Percentiles rank a stretch among this genome's conserved stretches.
Conservation (phyloP, 2,888 invertebrate genomes). For the Morpho deidamia region DNA sequence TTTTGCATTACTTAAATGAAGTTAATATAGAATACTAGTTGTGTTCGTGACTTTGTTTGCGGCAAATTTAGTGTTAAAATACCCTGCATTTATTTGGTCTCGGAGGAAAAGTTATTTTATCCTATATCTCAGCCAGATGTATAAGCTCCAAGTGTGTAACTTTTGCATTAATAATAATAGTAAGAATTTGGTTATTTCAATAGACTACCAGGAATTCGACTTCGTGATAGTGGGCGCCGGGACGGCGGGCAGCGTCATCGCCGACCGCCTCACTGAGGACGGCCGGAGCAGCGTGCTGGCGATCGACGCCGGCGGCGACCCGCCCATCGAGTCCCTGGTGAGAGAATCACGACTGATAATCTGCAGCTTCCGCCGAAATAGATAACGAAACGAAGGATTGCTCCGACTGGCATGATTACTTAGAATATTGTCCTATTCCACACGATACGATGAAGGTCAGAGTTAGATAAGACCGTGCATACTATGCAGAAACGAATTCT, state of each 20-base stretch:
- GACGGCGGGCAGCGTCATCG: slow-evolving; percentile 36
- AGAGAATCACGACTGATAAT: background rate
- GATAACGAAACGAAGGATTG: too few relatives aligned
- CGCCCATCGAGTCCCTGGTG: slow-evolving; percentile 30
- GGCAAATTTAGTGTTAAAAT: background rate
- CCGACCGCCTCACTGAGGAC: slow-evolving; percentile 28
- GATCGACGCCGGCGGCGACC: slow-evolving; percentile 34
- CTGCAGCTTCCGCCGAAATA: background rate
- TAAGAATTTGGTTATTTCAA: background rate
- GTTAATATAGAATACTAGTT: background rate
- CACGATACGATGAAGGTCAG: too few relatives aligned
- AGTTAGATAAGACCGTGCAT: too few relatives aligned
- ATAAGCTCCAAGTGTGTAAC: too few relatives aligned
- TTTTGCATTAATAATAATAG: too few relatives aligned
- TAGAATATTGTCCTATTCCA: too few relatives aligned
- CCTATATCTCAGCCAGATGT: too few relatives aligned
- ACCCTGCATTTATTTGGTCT: too few relatives aligned
- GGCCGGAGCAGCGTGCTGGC: slow-evolving; percentile 24
- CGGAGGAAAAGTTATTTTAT: too few relatives aligned
- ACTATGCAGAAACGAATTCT: background rate
- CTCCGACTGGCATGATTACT: too few relatives aligned
- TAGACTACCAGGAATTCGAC: slow-evolving; percentile 29
- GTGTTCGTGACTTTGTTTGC: background rate
- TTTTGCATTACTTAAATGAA: background rate
- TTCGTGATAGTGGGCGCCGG: slow-evolving; percentile 40